A percentile compares a stretch with the other conserved stretches of the same genome.
Evolutionary conservation across 1,140 invertebrate species (phyloP).

Genomic region (Calliphora vicina): DNA sequence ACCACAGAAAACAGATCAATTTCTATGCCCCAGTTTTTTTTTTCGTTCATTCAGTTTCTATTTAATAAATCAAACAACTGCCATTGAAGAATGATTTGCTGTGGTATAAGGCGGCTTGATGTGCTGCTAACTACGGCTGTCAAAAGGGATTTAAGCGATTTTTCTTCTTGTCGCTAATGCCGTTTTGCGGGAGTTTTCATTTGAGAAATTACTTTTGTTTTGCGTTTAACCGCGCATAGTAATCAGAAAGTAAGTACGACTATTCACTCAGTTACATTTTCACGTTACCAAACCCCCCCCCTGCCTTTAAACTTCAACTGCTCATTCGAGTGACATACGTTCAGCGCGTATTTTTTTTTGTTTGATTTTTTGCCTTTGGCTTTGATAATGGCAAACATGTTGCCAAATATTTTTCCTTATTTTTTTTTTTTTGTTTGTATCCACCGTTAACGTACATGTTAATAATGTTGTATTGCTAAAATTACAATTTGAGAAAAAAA

Average conservation of each 20-base stretch:
- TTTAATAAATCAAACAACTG: constrained; percentile 32
- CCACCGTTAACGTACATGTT: background rate
- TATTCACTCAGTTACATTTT: background rate
- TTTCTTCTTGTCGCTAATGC: constrained; percentile 9
- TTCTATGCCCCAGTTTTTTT: background rate
- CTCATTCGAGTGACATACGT: constrained; percentile 11
- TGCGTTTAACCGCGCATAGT: constrained; percentile 25
- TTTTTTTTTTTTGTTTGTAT: background rate
- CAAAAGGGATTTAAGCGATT: constrained; percentile 32
- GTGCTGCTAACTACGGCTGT: constrained; percentile 32
- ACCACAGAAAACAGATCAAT: constrained; percentile 13
- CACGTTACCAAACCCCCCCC: background rate
- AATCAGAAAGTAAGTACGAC: constrained; percentile 20
- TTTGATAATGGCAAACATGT: constrained; percentile 33
- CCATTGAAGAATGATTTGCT: constrained; percentile 17
- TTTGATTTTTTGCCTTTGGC: constrained; percentile 30
- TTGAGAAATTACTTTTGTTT: constrained; percentile 30
- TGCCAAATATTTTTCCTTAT: constrained; percentile 3
- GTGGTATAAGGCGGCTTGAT: background rate
- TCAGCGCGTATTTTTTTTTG: constrained; percentile 9
- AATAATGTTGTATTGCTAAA: background rate
- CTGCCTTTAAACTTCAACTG: background rate
- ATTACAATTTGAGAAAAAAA: constrained; percentile 8
- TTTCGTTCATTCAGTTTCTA: background rate
- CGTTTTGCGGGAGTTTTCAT: background rate